A percentile compares a stretch with the other conserved stretches of the same genome.
Evolutionary conservation across 1,140 invertebrate genomes (phyloP).

Genomic region (Helicoverpa armigera): DNA sequence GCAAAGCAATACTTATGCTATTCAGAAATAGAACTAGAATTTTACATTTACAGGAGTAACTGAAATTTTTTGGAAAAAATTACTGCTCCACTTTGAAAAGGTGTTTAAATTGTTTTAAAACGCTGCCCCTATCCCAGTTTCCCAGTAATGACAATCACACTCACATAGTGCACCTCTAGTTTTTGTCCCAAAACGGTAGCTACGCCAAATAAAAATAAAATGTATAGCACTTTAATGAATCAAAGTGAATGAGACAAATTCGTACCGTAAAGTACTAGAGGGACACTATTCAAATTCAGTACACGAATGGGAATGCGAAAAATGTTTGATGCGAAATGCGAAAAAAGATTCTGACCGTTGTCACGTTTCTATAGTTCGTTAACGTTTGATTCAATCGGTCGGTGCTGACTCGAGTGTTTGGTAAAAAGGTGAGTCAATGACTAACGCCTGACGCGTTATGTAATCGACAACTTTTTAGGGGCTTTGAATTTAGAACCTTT

Average conservation of each 20-base stretch:
- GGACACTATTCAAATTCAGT: constrained; percentile 46
- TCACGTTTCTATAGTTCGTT: constrained; percentile 52
- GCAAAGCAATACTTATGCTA: too few relatives aligned
- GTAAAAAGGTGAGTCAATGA: constrained; percentile 45
- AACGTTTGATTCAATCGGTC: constrained; percentile 48
- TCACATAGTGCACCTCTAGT: neutral
- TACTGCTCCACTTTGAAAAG: too few relatives aligned
- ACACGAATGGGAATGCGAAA: constrained; percentile 42
- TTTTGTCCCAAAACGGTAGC: neutral
- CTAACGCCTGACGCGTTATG: constrained; percentile 30
- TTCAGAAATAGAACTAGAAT: too few relatives aligned
- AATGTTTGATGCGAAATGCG: constrained; percentile 49
- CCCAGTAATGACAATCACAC: neutral
- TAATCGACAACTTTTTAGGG: neutral
- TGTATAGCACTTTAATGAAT: constrained; percentile 41
- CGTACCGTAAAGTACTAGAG: constrained; percentile 19
- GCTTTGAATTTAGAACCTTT: constrained; percentile 14
- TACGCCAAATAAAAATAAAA: neutral
- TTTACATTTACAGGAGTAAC: too few relatives aligned
- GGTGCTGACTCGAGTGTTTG: constrained; percentile 47
- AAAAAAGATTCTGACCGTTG: constrained; percentile 43
- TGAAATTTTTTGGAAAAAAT: too few relatives aligned
- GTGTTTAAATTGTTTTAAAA: neutral
- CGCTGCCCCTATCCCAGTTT: neutral
- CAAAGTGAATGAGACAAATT: constrained; percentile 36